A percentile compares a stretch with the other conserved stretches of the same genome.
Conservation (phyloP, 1,140 invertebrate genomes). For the Scaptomyza graminum region DNA sequence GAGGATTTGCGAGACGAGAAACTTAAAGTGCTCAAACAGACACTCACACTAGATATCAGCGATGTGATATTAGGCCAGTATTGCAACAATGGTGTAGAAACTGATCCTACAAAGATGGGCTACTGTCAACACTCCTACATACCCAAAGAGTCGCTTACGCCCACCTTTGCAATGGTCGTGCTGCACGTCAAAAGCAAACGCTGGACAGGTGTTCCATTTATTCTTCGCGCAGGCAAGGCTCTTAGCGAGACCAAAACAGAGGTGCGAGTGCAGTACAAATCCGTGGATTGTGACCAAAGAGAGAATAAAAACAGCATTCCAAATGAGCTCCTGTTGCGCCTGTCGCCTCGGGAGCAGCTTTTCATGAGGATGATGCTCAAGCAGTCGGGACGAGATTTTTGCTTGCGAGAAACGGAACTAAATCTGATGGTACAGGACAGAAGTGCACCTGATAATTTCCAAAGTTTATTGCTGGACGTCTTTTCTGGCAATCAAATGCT, state of each 20-base stretch:
- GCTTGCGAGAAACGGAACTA: conserved; percentile 50
- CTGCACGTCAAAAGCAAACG: conserved; percentile 49
- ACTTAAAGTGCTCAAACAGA: conserved; percentile 46
- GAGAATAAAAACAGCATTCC: conserved; percentile 12
- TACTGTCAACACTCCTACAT: conserved; percentile 62
- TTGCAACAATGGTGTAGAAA: conserved; percentile 55
- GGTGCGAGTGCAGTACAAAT: conserved; percentile 65
- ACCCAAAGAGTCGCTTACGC: conserved; percentile 60
- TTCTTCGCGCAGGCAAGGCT: conserved; percentile 60
- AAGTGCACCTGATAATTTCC: neutral
- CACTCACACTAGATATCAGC: conserved; percentile 41
- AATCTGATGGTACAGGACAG: conserved; percentile 35
- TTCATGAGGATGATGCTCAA: conserved; percentile 66
- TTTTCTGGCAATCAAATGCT: conserved; percentile 56
- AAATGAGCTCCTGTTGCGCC: conserved; percentile 60
- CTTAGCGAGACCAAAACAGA: conserved; percentile 63
- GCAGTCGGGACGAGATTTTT: conserved; percentile 39
- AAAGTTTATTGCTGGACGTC: conserved; percentile 46
- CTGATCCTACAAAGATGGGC: conserved; percentile 54
- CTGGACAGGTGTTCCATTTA: conserved; percentile 66
- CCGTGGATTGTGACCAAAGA: conserved; percentile 38
- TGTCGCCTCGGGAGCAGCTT: conserved; percentile 51
- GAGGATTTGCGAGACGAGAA: conserved; percentile 60
- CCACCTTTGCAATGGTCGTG: conserved; percentile 60
- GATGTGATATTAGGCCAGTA: conserved; percentile 64